Evolutionary conservation across 2,113 vertebrate species (phyloP).

Genomic region (Martes martes): DNA sequence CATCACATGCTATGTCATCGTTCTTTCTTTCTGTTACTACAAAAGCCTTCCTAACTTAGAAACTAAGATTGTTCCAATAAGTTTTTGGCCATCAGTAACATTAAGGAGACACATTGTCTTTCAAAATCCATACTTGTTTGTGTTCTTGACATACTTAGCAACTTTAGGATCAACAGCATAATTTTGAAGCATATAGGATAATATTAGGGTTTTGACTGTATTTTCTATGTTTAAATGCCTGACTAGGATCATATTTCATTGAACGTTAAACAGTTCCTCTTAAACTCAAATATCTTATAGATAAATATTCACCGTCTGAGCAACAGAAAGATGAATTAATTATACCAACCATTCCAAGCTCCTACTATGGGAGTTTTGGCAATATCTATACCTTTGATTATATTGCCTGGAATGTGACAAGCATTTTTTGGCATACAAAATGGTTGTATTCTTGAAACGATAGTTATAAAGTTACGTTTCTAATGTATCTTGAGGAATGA

Average conservation of each 20-base stretch:
- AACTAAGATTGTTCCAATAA: not conserved
- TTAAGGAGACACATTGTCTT: not conserved
- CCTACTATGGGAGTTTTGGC: not conserved
- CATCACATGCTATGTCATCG: not conserved
- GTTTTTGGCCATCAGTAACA: not conserved
- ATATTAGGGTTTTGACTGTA: not conserved
- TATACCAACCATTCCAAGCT: not conserved
- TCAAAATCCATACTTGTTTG: not conserved
- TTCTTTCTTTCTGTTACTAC: not conserved
- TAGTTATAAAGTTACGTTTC: not conserved
- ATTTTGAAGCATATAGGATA: not conserved
- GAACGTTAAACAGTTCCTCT: not conserved
- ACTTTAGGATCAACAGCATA: not conserved
- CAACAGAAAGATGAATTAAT: constrained; percentile 38
- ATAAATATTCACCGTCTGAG: not conserved
- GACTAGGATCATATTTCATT: constrained; percentile 1
- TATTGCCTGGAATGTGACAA: not conserved
- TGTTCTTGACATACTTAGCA: not conserved
- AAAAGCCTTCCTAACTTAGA: not conserved
- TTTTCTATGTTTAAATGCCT: not conserved
- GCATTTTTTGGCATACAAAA: not conserved
- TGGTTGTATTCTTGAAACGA: not conserved
- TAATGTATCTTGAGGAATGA: constrained; percentile 3
- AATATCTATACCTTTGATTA: constrained; percentile 26
- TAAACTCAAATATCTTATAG: constrained; percentile 44